Conservation (phyloP, 2,888 invertebrate genomes). For the Monopis laevigella region DNA sequence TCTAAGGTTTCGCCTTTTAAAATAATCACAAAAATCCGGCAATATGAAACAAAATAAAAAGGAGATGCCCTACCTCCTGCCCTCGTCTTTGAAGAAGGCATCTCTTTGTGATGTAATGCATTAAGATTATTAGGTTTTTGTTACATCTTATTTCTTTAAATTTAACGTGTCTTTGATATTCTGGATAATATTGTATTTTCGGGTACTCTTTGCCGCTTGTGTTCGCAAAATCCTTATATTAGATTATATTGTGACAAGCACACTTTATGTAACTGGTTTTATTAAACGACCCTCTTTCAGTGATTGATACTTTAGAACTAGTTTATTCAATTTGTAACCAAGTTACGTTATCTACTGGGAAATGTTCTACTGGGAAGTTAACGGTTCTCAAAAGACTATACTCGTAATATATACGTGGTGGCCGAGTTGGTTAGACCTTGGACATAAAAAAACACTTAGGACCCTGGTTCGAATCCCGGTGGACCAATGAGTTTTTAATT, state of each 20-base stretch:
- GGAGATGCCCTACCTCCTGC: conserved; percentile 29
- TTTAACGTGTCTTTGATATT: conserved; percentile 21
- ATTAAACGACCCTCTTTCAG: neutral
- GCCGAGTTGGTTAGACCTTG: too few relatives aligned
- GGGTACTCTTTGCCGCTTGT: conserved; percentile 8
- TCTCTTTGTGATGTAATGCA: conserved; percentile 51
- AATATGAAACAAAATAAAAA: conserved; percentile 34
- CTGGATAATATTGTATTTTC: conserved; percentile 17
- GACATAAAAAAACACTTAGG: too few relatives aligned
- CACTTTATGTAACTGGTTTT: too few relatives aligned
- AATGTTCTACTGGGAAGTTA: too few relatives aligned
- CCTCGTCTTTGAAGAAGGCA: conserved; percentile 19
- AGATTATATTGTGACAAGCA: too few relatives aligned
- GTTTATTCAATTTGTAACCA: too few relatives aligned
- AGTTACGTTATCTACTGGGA: too few relatives aligned
- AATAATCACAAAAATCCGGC: conserved; percentile 42
- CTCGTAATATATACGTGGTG: too few relatives aligned
- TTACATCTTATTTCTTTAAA: conserved; percentile 42
- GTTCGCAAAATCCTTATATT: conserved; percentile 2
- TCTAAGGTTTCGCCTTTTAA: conserved; percentile 31
- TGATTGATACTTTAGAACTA: too few relatives aligned
- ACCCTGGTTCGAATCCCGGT: too few relatives aligned
- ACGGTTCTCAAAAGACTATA: too few relatives aligned
- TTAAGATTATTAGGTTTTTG: conserved; percentile 53
- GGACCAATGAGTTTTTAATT: too few relatives aligned